A percentile compares a stretch with the other conserved stretches of the same genome.
Evolutionary conservation across 92 coral and sea anemone species (phyloP).

Genomic region (Bergia sp.): DNA sequence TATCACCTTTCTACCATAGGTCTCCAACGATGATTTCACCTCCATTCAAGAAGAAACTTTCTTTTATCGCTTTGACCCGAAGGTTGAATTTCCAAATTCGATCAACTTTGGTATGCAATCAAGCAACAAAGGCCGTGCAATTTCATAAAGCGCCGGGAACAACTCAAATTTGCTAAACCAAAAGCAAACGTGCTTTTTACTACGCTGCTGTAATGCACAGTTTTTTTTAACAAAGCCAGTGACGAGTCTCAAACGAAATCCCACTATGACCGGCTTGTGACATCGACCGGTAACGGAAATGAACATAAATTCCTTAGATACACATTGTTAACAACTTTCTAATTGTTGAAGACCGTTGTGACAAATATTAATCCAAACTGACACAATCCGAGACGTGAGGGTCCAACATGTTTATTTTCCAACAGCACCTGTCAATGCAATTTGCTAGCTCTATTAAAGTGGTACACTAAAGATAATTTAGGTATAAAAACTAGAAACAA

Average conservation of each 20-base stretch:
- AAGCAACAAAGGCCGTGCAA: too few species aligned
- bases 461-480: not conserved
- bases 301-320: not conserved
- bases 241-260: not conserved
- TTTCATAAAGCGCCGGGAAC: not conserved
- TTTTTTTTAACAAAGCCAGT: too few species aligned
- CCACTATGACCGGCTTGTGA: not conserved
- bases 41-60: not conserved
- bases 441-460: not conserved
- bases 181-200: not conserved
- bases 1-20: not conserved
- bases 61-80: not conserved
- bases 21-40: not conserved
- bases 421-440: not conserved
- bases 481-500: not conserved
- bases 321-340: not conserved
- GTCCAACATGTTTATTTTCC: conserved; percentile 4
- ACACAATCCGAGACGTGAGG: not conserved
- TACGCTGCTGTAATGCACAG: not conserved
- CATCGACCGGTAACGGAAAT: too few species aligned
- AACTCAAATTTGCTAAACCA: not conserved
- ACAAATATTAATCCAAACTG: not conserved
- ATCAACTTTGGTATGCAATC: not conserved
- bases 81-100: not conserved
- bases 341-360: not conserved